Base-by-base conservation (phyloP, 2,888 invertebrate species). In the Cynaeus angustus region DNA sequence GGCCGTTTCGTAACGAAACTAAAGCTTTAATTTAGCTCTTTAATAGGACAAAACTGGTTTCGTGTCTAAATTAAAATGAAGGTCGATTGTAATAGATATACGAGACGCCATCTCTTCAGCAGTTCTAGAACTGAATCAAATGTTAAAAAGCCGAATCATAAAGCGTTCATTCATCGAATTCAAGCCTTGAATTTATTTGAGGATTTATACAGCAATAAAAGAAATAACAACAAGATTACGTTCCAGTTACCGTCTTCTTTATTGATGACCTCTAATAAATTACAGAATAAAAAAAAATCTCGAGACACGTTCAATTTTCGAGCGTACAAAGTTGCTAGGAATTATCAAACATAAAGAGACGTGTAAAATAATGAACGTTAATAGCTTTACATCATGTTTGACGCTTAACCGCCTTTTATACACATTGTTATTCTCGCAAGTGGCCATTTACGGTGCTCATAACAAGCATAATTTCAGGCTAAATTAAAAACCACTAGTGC, bases 61-160 rank as follows among this genome's bases (percentile, higher is more conserved):
- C 46, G 46, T 7, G 33, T 33, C 3, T 7, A 33, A 33, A 33
- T 33, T 33, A 33, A 33, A n/a, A 41, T 41, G 12, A 26, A 50
- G 50, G 52, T 13, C 26, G 30, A 10, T 33, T 13, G 12, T 38
- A 13, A 21, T 55, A 16, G 21, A 30, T 14, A 38, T 37, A 33
- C n/a, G 33, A 43, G 43, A 26, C 58, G 58, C 58, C 58, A 58
- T 58, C 58, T 58, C 58, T 58, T 45, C n/a, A 21, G 16, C 43
- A 4, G 12, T 28, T 12, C 26, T 21, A 14, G 58, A 58, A 58
- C 58, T 58, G 45, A 37, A 13, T 13, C 28, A 45, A 43, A 58
- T 43, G 12, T 13, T 43, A 41, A 41, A 41, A 33, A 21, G 21
- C 21, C 21, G 21, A 21, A 21, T 21, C 21, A 21, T 21, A 21